A percentile compares a stretch with the other conserved stretches of the same genome.
Conservation (phyloP, 2,797 vertebrate species). For the Bovichtus diacanthus region DNA sequence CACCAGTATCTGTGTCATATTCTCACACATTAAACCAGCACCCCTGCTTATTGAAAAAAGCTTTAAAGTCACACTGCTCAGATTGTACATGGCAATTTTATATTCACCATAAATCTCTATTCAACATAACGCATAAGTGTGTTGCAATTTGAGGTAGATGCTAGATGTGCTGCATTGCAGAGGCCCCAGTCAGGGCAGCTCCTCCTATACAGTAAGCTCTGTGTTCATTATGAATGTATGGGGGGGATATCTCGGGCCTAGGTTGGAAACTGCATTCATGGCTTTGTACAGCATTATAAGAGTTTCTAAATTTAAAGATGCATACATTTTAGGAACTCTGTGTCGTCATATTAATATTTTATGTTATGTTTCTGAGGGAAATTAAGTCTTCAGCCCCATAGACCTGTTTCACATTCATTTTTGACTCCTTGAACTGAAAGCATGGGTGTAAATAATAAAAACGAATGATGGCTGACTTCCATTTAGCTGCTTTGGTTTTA, state of each 20-base stretch:
- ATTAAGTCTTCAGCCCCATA: not conserved
- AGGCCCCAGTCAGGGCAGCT: conserved; percentile 56
- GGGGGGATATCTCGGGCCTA: conserved; percentile 4
- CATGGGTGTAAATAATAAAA: not conserved
- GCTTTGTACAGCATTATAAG: not conserved
- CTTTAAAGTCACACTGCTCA: conserved; percentile 18
- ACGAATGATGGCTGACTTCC: not conserved
- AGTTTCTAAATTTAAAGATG: not conserved
- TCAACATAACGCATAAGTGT: conserved; percentile 20
- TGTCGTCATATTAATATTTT: not conserved
- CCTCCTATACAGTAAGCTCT: conserved; percentile 42
- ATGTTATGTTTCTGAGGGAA: not conserved
- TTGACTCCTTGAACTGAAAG: not conserved
- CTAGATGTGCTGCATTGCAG: conserved; percentile 81
- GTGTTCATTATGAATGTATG: conserved; percentile 64
- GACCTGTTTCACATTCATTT: not conserved
- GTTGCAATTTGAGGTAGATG: conserved; percentile 37
- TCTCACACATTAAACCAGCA: conserved; percentile 22
- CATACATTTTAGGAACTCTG: not conserved
- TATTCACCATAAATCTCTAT: conserved; percentile 44
- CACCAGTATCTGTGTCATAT: conserved; percentile 34
- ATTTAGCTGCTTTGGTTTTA: not conserved
- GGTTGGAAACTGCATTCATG: conserved; percentile 4
- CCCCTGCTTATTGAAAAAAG: conserved; percentile 23
- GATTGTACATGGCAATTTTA: conserved; percentile 33